Conservation (phyloP, 2,797 vertebrate species). For the Cryptoblepharus egeriae region DNA sequence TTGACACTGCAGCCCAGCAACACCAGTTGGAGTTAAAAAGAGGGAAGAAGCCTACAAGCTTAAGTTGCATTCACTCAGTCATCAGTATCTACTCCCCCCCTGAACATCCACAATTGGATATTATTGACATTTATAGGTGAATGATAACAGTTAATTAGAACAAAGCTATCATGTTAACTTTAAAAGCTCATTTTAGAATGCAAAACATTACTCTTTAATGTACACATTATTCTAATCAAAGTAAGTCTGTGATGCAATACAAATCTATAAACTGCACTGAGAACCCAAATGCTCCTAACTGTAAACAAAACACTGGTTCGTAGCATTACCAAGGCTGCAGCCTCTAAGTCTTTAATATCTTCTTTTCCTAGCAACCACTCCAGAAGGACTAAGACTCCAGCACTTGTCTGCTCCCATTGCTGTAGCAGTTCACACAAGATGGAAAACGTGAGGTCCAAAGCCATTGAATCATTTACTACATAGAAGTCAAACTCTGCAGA, state of each 20-base stretch:
- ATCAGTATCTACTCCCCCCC: no score
- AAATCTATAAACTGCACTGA: background rate
- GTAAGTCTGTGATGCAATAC: background rate
- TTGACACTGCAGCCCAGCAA: no score
- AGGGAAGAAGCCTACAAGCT: no score
- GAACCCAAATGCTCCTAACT: background rate
- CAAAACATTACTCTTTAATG: background rate
- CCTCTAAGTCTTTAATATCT: conserved; percentile 47
- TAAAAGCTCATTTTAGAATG: conserved; percentile 24
- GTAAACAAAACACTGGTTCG: background rate
- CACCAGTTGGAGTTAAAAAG: no score
- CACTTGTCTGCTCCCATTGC: conserved; percentile 77
- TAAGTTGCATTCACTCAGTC: no score
- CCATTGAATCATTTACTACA: conserved; percentile 85
- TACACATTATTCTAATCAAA: conserved; percentile 19
- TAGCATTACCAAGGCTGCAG: conserved; percentile 65
- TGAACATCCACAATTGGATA: background rate
- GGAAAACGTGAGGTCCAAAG: conserved; percentile 82
- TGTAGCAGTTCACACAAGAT: conserved; percentile 85
- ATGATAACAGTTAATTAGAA: background rate
- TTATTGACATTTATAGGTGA: background rate
- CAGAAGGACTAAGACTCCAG: conserved; percentile 78
- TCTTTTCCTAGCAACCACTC: conserved; percentile 88
- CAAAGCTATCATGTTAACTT: background rate
- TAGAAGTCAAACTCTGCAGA: conserved; percentile 77